Conservation (phyloP, 2,888 invertebrate species). For the Acrobasis repandana region DNA sequence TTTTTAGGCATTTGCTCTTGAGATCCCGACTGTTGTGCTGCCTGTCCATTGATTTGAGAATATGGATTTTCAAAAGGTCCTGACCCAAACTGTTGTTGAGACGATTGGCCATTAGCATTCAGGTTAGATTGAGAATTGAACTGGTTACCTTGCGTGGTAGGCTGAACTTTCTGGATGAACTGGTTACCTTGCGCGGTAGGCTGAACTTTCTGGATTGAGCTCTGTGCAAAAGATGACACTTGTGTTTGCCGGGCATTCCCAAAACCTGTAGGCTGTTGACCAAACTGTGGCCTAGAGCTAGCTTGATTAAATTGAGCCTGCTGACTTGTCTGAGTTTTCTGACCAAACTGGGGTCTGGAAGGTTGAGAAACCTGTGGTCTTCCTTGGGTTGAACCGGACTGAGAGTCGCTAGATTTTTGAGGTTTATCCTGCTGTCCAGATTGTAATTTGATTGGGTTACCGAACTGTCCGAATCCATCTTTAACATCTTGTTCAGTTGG, state of each 20-base stretch:
- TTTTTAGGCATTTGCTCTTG: constrained; percentile 22
- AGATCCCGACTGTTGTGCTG: constrained; percentile 18
- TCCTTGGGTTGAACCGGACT: constrained; percentile 23
- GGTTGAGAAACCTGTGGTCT: constrained; percentile 34
- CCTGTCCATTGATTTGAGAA: not conserved
- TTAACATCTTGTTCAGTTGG: constrained; percentile 32
- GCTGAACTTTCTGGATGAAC: not conserved
- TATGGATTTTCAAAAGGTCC: constrained; percentile 27
- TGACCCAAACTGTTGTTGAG: constrained; percentile 21
- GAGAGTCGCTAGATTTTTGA: constrained; percentile 21
- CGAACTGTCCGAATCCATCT: constrained; percentile 25
- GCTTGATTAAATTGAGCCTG: constrained; percentile 37
- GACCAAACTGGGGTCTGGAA: constrained; percentile 33
- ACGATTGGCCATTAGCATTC: not conserved
- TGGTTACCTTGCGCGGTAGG: not conserved
- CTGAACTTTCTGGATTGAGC: not conserved
- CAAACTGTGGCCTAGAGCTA: constrained; percentile 11
- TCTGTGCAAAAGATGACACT: constrained; percentile 8
- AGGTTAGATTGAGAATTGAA: not conserved
- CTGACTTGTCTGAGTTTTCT: constrained; percentile 21
- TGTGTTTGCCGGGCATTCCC: constrained; percentile 15
- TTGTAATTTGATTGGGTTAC: constrained; percentile 28
- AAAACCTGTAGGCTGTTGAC: constrained; percentile 13
- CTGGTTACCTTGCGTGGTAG: not conserved
- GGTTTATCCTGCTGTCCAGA: constrained; percentile 22